Evolutionary conservation across 2,888 invertebrate species (phyloP).

Genomic region (Cataglyphis rosenhaueri): DNA sequence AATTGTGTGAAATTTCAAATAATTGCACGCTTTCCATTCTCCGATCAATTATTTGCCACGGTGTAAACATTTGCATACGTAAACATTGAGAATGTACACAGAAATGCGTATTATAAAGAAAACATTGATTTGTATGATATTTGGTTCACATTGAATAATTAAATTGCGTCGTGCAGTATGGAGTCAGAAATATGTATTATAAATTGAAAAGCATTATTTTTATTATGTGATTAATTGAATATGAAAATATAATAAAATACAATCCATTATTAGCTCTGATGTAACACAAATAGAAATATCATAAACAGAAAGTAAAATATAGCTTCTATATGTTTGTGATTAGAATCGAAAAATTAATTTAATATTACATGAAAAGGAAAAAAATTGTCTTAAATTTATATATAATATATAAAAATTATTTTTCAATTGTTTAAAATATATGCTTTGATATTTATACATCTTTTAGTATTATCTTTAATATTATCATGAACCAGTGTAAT

Average conservation of each 20-base stretch:
- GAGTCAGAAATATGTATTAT: neutral
- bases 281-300: neutral
- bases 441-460: too few relatives aligned
- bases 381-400: neutral
- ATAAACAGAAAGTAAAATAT: neutral
- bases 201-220: constrained; percentile 6
- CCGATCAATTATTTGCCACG: constrained; percentile 33
- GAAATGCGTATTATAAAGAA: constrained; percentile 16
- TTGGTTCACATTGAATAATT: constrained; percentile 13
- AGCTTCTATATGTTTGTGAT: neutral
- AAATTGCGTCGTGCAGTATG: neutral
- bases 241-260: neutral
- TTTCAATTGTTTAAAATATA: too few relatives aligned
- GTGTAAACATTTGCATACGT: constrained; percentile 32
- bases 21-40: constrained; percentile 12
- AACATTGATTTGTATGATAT: constrained; percentile 30
- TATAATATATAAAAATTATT: too few relatives aligned
- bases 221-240: constrained; percentile 3
- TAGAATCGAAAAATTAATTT: neutral
- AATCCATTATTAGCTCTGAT: neutral
- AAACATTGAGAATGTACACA: constrained; percentile 22
- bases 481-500: neutral
- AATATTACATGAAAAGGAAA: neutral
- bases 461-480: too few relatives aligned
- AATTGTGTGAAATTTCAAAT: constrained; percentile 43